Evolutionary conservation across 2,113 vertebrate genomes (phyloP), one percentile per base, ranked within the genome.

Genomic region (Microcebus ravelobensis): DNA sequence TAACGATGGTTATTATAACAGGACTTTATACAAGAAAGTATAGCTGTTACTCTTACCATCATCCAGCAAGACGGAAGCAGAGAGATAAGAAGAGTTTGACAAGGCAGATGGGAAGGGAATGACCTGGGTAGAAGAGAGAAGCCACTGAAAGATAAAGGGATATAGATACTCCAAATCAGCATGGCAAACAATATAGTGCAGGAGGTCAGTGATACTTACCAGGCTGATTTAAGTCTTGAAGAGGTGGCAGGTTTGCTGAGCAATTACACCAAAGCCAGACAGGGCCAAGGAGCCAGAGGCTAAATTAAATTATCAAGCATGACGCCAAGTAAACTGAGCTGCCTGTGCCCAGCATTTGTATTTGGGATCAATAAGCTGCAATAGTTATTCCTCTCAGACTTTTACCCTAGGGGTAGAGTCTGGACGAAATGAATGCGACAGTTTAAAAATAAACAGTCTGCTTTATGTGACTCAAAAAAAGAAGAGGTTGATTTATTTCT

Each of bases 41-140:
- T 48, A 90, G 94, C 92, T 91, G 61, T 23, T 86, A 45, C 52
- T 96, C 89, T 95, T 94, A 68, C 68, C 82, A 91, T 91, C 57
- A 91, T 77, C 34, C 42, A 84, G 55, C 23, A 50, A 87, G 87
- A 90, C 55, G 39, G 79, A 79, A 63, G 18, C n/a, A 74, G 50
- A 86, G 73, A 83, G 45, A 89, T 80, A 86, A 89, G 83, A 14
- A 34, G 5, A 63, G 39, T 39, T 18, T 80, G 50, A 77, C 36
- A 15, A 48, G 5, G 61, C 2, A 0, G 1, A 57, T 52, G 29
- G 83, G 61, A 67, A 90, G 27, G 61, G 20, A 91, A 87, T 63
- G 20, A 63, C 73, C 55, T 57, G 15, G 52, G 61, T 15, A 52
- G 90, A 86, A 82, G 23, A 17, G 17, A 82, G 42, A 82, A 85